A percentile compares a stretch with the other conserved stretches of the same genome.
Evolutionary conservation across 1,140 invertebrate species (phyloP).

Genomic region (Eulimnadia texana): DNA sequence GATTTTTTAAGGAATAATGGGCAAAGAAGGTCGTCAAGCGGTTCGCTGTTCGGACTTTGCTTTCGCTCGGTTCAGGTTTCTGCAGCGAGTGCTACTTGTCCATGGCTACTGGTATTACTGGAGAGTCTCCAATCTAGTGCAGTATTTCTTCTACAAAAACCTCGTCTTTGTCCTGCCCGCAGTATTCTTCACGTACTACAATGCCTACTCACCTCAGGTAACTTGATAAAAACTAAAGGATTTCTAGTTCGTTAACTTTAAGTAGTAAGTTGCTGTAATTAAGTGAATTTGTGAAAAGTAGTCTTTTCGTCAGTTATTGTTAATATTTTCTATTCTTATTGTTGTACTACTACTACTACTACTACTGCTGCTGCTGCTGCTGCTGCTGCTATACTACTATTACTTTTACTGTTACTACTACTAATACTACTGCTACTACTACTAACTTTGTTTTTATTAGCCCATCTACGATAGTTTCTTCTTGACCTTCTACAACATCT

Average conservation of each 20-base stretch:
- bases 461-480: constrained; percentile 54
- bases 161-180: constrained; percentile 46
- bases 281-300: no score
- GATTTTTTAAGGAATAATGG: constrained; percentile 55
- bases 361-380: no score
- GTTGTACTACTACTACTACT: no score
- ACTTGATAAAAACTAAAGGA: no score
- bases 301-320: no score
- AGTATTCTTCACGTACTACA: constrained; percentile 29
- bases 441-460: constrained; percentile 21
- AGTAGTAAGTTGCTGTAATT: no score
- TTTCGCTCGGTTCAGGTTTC: constrained; percentile 51
- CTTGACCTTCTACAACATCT: constrained; percentile 55
- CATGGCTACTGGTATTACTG: constrained; percentile 64
- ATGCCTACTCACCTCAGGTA: constrained; percentile 44
- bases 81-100: constrained; percentile 50
- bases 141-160: constrained; percentile 83
- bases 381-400: no score
- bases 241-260: no score
- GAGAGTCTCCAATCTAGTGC: constrained; percentile 53
- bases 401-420: no score
- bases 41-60: constrained; percentile 49
- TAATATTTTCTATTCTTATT: no score
- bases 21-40: constrained; percentile 63
- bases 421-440: no score